These are phyloP conservation scores for Calephelis perditalis DNA, from an alignment of 2,888 invertebrate species.

Conservation along the genomic window DNA sequence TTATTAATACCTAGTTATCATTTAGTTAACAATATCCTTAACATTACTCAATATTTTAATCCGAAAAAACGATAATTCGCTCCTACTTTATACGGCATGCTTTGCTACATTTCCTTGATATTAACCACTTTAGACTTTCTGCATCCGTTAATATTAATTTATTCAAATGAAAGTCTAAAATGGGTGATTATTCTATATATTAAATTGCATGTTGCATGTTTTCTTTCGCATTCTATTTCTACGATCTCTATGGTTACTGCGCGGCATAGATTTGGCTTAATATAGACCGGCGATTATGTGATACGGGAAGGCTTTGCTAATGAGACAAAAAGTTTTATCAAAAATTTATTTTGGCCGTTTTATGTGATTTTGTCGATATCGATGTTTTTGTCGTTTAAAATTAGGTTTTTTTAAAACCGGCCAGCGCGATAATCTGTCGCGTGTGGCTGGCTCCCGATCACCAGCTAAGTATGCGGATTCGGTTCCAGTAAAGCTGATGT, in stretches of 20 bases:
- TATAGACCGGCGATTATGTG: conserved; percentile 63
- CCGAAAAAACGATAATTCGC: conserved; percentile 41
- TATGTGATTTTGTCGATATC: conserved; percentile 64
- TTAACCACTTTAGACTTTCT: conserved; percentile 51
- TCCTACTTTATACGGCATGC: conserved; percentile 75
- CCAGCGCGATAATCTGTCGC: conserved; percentile 62
- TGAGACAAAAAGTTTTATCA: conserved; percentile 34
- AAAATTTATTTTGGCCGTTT: conserved; percentile 50
- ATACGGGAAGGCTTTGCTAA: conserved; percentile 60
- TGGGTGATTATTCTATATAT: conserved; percentile 41
- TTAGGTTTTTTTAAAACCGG: conserved; percentile 51
- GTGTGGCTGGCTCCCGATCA: conserved; percentile 55
- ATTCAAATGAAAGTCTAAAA: conserved; percentile 45
- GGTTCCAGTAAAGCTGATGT: conserved; percentile 77
- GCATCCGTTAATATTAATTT: conserved; percentile 26
- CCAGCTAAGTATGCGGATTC: conserved; percentile 73
- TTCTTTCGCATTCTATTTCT: conserved; percentile 70
- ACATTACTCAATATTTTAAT: not conserved
- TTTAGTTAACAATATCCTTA: not conserved
- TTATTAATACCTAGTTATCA: not conserved
- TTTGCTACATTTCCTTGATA: conserved; percentile 49
- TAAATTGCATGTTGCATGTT: conserved; percentile 68
- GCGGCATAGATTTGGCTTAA: conserved; percentile 76
- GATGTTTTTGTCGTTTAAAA: conserved; percentile 60
- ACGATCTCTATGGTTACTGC: conserved; percentile 79